Percentiles rank a stretch among this genome's conserved stretches.
Conservation (phyloP, 2,113 vertebrate genomes). For the Nicator chloris region DNA sequence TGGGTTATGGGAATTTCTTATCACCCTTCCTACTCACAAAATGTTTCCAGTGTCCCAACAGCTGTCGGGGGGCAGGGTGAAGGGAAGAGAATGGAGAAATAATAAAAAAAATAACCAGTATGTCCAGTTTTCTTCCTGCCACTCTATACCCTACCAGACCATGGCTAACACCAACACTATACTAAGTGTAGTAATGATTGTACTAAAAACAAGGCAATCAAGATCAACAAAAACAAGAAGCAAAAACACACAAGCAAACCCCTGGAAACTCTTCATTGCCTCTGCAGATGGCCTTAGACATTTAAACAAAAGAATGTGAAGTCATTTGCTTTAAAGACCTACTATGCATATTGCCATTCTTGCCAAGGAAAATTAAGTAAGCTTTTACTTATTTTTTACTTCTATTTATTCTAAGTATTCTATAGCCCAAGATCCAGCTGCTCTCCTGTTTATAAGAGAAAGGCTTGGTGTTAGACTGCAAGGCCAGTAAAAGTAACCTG, state of each 20-base stretch:
- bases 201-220: background rate
- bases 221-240: background rate
- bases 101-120: rapidly evolving
- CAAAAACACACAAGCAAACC: background rate
- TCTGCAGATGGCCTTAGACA: background rate
- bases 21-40: background rate
- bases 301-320: background rate
- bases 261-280: background rate
- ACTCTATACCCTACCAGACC: background rate
- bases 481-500: background rate
- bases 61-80: rapidly evolving
- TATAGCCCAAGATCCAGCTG: background rate
- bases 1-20: background rate
- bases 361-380: background rate
- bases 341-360: background rate
- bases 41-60: background rate
- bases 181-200: background rate
- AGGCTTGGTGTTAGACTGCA: background rate
- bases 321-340: background rate
- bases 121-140: background rate
- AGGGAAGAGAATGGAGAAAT: background rate
- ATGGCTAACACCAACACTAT: background rate
- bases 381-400: too few species aligned
- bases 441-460: background rate
- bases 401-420: background rate